These are phyloP conservation scores for Procapra przewalskii DNA, from an alignment of 2,113 vertebrate species.

Conservation along the genomic window DNA sequence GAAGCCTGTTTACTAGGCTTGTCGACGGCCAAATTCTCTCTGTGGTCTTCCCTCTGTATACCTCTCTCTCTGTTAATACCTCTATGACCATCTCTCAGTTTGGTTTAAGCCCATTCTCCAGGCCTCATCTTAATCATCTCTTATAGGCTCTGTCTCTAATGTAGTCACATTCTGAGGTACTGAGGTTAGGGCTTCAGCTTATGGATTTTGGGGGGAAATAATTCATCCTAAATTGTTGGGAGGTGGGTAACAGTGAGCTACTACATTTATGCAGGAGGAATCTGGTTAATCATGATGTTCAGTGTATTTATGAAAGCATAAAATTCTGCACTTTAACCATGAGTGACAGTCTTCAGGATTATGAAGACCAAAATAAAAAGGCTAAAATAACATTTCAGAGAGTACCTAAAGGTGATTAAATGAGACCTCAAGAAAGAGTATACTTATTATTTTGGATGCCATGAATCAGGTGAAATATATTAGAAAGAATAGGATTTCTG, in stretches of 20 bases:
- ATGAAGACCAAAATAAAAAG: neutral
- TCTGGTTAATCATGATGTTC: neutral
- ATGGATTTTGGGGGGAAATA: neutral
- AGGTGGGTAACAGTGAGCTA: neutral
- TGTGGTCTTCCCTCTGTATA: neutral
- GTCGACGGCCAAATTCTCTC: accelerated
- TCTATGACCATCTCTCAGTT: neutral
- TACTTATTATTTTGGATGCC: neutral
- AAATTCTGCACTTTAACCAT: neutral
- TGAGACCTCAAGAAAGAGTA: neutral
- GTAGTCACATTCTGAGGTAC: neutral
- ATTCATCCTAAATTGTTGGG: neutral
- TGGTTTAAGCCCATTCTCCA: neutral
- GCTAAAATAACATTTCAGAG: neutral
- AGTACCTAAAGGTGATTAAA: neutral
- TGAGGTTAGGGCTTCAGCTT: neutral
- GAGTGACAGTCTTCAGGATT: neutral
- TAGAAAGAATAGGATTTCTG: neutral
- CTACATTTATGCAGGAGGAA: neutral
- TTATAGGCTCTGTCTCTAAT: neutral
- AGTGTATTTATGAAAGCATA: neutral
- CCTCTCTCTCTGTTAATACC: neutral
- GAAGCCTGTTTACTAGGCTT: neutral
- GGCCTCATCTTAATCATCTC: accelerated
- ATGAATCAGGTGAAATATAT: neutral